phyloP scores from a whole-genome alignment of 2,888 invertebrate species.

The Drosophila demipolita region DNA sequence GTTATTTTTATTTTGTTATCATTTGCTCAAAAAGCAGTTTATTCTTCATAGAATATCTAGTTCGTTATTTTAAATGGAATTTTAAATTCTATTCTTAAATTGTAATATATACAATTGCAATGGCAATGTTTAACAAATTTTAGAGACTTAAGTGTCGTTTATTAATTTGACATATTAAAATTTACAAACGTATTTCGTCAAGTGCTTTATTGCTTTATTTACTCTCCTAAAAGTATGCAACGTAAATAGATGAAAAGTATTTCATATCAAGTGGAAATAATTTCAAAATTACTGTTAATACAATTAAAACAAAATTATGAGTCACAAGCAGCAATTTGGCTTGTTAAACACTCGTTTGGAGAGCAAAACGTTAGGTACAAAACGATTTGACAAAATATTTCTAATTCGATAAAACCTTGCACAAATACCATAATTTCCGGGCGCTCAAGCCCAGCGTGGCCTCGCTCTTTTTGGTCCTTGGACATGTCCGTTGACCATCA shows the following conservation, averaged over 20 bases:
- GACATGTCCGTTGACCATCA: constrained; percentile 81
- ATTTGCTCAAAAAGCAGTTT: not conserved
- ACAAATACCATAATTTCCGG: constrained; percentile 56
- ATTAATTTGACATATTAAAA: not conserved
- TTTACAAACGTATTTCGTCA: not conserved
- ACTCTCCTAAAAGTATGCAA: not conserved
- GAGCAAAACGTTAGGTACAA: constrained; percentile 29
- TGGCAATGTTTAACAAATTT: not conserved
- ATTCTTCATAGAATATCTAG: not conserved
- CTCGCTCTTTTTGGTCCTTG: constrained; percentile 69
- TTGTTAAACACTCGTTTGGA: not conserved
- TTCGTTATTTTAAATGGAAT: not conserved
- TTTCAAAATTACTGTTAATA: not conserved
- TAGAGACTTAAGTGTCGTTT: not conserved
- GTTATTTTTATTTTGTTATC: not conserved
- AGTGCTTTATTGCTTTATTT: not conserved
- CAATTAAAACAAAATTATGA: not conserved
- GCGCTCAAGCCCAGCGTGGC: constrained; percentile 23
- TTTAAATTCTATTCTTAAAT: not conserved
- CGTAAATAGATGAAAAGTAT: not conserved
- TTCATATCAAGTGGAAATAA: not conserved
- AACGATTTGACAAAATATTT: constrained; percentile 38
- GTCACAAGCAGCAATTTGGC: not conserved
- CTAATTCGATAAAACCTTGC: constrained; percentile 59
- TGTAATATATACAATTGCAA: not conserved